Evolutionary conservation across 2,888 invertebrate species (phyloP).

Genomic region (Thysanoteuthis rhombus): DNA sequence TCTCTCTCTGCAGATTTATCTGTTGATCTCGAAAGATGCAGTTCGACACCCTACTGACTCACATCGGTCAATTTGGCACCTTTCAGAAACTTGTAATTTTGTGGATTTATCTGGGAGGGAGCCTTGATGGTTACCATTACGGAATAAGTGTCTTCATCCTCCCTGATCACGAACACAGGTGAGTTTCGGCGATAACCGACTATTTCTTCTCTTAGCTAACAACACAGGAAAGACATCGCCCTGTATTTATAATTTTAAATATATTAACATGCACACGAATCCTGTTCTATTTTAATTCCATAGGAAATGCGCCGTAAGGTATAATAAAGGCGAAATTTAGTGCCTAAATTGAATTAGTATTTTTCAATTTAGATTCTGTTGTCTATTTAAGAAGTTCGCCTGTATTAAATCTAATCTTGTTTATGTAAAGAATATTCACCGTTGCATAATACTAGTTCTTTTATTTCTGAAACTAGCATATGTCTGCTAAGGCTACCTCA

Average conservation of each 20-base stretch:
- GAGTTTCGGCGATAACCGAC: background rate
- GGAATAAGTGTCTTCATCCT: slow-evolving; percentile 20
- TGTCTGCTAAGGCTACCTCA: too few relatives aligned
- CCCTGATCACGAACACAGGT: background rate
- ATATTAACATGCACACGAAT: background rate
- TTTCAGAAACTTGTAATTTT: slow-evolving; percentile 14
- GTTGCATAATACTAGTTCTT: background rate
- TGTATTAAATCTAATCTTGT: too few relatives aligned
- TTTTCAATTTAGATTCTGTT: too few relatives aligned
- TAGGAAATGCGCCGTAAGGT: background rate
- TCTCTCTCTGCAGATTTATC: background rate
- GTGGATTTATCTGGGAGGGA: slow-evolving; percentile 24
- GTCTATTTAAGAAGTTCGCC: too few relatives aligned
- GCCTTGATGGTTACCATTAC: slow-evolving; percentile 21
- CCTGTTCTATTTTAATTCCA: background rate
- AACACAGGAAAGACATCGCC: too few relatives aligned
- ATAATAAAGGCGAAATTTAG: background rate
- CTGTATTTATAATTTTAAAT: background rate
- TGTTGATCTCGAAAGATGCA: background rate
- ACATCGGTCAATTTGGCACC: slow-evolving; percentile 19
- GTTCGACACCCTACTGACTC: background rate
- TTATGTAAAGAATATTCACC: too few relatives aligned
- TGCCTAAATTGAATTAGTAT: background rate
- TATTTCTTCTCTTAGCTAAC: background rate
- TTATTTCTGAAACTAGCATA: background rate